Percentiles rank a stretch among this genome's conserved stretches.
Evolutionary conservation across 2,113 vertebrate species (phyloP).

Genomic region (Malurus cyaneus): DNA sequence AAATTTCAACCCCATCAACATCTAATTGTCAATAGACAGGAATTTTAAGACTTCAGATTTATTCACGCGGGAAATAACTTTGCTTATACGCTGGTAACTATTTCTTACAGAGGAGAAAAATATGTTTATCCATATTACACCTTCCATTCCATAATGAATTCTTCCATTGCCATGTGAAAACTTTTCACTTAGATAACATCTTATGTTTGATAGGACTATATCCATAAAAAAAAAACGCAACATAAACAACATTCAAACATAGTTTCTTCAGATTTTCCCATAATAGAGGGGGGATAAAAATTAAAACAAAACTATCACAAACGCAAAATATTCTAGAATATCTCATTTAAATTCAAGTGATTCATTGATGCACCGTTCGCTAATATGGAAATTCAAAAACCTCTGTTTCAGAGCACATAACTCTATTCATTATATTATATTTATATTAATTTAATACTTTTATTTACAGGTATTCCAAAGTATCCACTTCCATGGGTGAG

Average conservation of each 20-base stretch:
- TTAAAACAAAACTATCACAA: neutral
- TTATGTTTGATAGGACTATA: constrained; percentile 1
- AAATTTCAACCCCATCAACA: too few species aligned
- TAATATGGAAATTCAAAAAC: neutral
- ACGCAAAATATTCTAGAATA: neutral
- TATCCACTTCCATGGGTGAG: neutral
- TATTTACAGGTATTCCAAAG: neutral
- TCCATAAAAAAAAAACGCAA: constrained; percentile 52
- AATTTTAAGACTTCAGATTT: neutral
- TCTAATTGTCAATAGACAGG: neutral
- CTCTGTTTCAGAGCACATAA: neutral
- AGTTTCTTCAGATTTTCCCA: neutral
- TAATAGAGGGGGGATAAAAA: neutral
- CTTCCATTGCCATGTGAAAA: constrained; percentile 4
- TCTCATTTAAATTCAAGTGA: neutral
- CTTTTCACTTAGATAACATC: constrained; percentile 59
- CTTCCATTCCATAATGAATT: constrained; percentile 40
- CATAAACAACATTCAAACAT: constrained; percentile 57
- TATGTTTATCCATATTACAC: neutral
- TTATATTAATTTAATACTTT: too few species aligned
- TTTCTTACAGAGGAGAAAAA: neutral
- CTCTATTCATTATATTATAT: neutral
- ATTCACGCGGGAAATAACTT: neutral
- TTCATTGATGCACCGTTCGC: neutral
- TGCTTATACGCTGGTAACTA: neutral